phyloP scores from a whole-genome alignment of 2,888 invertebrate species.

The Tiliacea aurago region DNA sequence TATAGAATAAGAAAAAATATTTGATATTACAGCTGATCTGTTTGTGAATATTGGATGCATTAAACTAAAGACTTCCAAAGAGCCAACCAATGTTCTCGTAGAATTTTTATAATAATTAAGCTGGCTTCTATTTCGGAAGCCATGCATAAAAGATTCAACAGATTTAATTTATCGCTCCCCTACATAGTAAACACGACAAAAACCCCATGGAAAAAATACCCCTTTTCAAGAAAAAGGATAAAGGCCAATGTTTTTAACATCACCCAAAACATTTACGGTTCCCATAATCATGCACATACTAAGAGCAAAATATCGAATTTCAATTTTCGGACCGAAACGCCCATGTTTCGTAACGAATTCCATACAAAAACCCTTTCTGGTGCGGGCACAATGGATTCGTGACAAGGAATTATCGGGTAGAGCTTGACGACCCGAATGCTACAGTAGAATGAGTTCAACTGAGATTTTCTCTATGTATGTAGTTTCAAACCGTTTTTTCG shows the following conservation, averaged over 20 bases:
- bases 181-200: slow-evolving; percentile 4
- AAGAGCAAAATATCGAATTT: slow-evolving; percentile 67
- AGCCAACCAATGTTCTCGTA: no score
- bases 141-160: neutral
- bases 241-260: slow-evolving; percentile 31
- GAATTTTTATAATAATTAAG: no score
- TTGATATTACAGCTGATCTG: no score
- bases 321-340: slow-evolving; percentile 63
- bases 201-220: slow-evolving; percentile 19
- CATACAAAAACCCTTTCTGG: slow-evolving; percentile 65
- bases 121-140: neutral
- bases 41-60: no score
- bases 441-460: slow-evolving; percentile 59
- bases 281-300: slow-evolving; percentile 37
- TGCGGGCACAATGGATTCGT: slow-evolving; percentile 65
- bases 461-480: slow-evolving; percentile 50
- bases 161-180: slow-evolving; percentile 12
- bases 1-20: no score
- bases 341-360: slow-evolving; percentile 49
- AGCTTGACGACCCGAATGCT: slow-evolving; percentile 60
- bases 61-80: no score
- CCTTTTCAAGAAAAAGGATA: slow-evolving; percentile 3
- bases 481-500: slow-evolving; percentile 19
- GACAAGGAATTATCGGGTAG: slow-evolving; percentile 71
- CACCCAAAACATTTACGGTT: slow-evolving; percentile 40